phyloP scores from a whole-genome alignment of 2,113 vertebrate genomes.

The Scytalopus superciliaris region DNA sequence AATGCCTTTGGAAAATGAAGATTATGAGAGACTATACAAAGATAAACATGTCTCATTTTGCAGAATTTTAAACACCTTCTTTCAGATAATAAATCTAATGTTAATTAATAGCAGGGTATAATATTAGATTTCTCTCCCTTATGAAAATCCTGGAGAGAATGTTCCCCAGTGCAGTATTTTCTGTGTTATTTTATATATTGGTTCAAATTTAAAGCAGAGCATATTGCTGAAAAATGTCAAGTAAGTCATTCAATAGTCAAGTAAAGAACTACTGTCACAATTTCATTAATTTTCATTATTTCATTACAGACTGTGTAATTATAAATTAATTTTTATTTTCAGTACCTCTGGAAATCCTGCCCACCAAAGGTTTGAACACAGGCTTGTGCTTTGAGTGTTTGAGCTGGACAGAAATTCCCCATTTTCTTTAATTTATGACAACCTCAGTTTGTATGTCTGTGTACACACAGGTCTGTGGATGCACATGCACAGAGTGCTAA shows the following conservation, averaged over 20 bases:
- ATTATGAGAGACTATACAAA: constrained; percentile 21
- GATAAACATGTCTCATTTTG: constrained; percentile 48
- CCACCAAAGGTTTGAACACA: background rate
- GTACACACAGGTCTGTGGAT: background rate
- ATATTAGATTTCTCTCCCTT: constrained; percentile 35
- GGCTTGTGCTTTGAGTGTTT: background rate
- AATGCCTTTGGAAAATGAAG: constrained; percentile 54
- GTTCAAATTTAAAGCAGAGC: background rate
- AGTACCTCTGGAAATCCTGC: background rate
- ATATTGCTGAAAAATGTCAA: background rate
- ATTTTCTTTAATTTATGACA: background rate
- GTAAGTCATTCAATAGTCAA: background rate
- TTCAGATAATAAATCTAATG: constrained; percentile 23
- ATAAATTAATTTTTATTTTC: background rate
- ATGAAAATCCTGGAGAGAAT: constrained; percentile 7
- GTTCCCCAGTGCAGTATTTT: constrained; percentile 29
- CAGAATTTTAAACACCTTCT: constrained; percentile 42
- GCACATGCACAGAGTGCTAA: background rate
- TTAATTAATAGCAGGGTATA: constrained; percentile 54
- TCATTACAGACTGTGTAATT: background rate
- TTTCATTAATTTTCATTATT: constrained; percentile 8
- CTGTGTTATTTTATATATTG: background rate
- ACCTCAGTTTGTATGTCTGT: background rate
- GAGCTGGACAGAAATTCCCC: background rate
- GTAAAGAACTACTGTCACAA: background rate